Evolutionary conservation across 2,888 invertebrate genomes (phyloP).

Genomic region (Rosalia funebris): DNA sequence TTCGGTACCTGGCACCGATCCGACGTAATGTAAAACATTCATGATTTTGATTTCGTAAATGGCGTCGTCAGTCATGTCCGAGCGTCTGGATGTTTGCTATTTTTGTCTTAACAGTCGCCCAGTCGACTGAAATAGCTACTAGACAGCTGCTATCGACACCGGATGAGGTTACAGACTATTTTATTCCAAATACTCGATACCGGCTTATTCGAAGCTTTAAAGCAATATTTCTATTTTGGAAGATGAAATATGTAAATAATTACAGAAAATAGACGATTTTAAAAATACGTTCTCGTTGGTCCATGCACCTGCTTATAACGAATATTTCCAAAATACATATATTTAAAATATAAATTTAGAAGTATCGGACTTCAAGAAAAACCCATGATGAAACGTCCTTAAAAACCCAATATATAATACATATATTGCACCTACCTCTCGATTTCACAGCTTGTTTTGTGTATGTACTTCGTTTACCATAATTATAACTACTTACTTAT

Average conservation of each 20-base stretch:
- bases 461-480: no score
- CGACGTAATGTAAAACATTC: constrained; percentile 14
- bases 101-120: constrained; percentile 23
- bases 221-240: background rate
- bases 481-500: no score
- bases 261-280: no score
- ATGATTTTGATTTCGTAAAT: constrained; percentile 28
- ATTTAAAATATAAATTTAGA: no score
- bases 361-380: no score
- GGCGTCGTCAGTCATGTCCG: constrained; percentile 30
- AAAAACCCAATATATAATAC: no score
- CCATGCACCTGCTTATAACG: no score
- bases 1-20: constrained; percentile 13
- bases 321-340: no score
- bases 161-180: constrained; percentile 23
- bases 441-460: no score
- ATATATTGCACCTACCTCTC: no score
- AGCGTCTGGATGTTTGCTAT: constrained; percentile 28
- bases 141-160: constrained; percentile 27
- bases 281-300: no score
- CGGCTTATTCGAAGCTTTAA: constrained; percentile 11
- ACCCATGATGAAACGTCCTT: no score
- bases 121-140: constrained; percentile 25
- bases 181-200: constrained; percentile 11
- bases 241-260: background rate